Percentiles rank a stretch among this genome's conserved stretches.
phyloP scores from a whole-genome alignment of 2,113 vertebrate species.

The Illadopsis cleaveri region DNA sequence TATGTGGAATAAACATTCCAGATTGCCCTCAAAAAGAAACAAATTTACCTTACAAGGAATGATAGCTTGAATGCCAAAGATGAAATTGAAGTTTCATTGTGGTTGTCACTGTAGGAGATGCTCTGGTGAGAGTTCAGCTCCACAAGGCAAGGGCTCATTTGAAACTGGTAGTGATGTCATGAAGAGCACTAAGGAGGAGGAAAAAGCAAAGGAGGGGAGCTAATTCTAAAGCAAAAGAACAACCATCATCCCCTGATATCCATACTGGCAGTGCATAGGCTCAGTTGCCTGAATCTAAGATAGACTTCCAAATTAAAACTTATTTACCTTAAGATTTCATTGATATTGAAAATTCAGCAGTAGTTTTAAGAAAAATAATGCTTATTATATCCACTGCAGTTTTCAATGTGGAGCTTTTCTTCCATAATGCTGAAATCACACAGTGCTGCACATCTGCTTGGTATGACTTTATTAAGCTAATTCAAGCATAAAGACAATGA shows the following conservation, averaged over 20 bases:
- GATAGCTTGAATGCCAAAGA: not conserved
- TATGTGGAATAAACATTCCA: not conserved
- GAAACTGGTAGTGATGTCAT: not conserved
- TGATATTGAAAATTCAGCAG: not conserved
- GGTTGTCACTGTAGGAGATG: not conserved
- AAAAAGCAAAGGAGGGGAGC: not conserved
- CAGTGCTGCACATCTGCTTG: not conserved
- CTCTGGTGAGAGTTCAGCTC: not conserved
- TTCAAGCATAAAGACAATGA: not conserved
- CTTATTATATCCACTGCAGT: not conserved
- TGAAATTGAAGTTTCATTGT: not conserved
- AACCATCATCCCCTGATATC: not conserved
- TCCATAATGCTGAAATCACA: not conserved
- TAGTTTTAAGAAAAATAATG: not conserved
- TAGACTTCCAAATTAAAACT: not conserved
- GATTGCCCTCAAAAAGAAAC: not conserved
- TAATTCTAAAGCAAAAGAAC: not conserved
- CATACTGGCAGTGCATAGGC: not conserved
- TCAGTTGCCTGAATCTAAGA: not conserved
- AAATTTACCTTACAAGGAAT: not conserved
- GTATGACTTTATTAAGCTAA: not conserved
- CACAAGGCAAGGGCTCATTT: accelerated
- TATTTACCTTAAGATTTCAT: not conserved
- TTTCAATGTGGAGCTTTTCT: not conserved
- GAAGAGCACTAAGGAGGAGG: not conserved